Base-by-base conservation (phyloP, 2,888 invertebrate species). In the Sericinus montela region DNA sequence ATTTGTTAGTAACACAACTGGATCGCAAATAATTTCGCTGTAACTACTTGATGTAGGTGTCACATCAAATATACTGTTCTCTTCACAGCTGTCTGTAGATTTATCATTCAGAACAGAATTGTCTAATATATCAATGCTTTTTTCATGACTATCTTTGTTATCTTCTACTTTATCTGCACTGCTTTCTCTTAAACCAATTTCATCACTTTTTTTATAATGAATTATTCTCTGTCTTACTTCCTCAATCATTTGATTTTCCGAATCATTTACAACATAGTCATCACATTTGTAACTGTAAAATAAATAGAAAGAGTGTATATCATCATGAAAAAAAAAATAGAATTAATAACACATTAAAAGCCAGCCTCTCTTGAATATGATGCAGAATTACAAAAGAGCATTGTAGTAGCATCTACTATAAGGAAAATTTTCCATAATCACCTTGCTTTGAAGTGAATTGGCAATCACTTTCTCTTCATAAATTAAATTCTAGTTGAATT, bases 231-330 rank as follows among this genome's bases (percentile, higher is more conserved):
- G 89, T 36, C 93, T 88, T 65, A 92, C 80, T 75, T 90, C 90
- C 63, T 90, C 88, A 69, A 93, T 87, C 56, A 76, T 78, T 36
- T 86, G 82, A 58, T 87, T 79, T 57, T 90, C 85, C 34, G 92
- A 90, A 71, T 94, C 94, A 78, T 94, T 94, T 60, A 92, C 91
- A 45, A 94, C 92, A 87, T 93, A 95, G 63, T 95, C 95, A 79
- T 95, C 94, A 86, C 95, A 95, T 72, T 90, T 90, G 72, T 95
- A 95, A 78, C 94, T 94, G 84, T 30, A 90, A 90, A 37, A 38
- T 5, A 25, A 8, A 25, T 25, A 29, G n/a, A n/a, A n/a, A n/a
- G n/a, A n/a, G n/a, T n/a, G n/a, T n/a, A n/a, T n/a, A n/a, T n/a
- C n/a, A n/a, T n/a, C n/a, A n/a, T n/a, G n/a, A n/a, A n/a, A n/a